Conservation (phyloP, 2,888 invertebrate genomes). For the Petrolisthes cinctipes region DNA sequence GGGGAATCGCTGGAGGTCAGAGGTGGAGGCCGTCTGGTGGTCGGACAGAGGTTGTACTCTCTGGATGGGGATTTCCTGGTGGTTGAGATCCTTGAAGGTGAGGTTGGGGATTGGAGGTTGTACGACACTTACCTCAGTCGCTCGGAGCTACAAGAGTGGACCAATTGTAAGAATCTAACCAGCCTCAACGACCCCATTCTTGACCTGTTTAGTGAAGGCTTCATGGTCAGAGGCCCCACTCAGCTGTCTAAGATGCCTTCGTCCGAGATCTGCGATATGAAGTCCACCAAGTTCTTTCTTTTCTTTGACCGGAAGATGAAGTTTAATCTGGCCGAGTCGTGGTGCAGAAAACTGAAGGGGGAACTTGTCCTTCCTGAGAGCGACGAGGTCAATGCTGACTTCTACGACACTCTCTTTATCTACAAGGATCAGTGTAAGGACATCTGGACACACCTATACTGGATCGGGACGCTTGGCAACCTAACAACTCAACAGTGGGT, state of each 20-base stretch:
- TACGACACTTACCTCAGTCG: slow-evolving; percentile 27
- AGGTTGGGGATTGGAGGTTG: slow-evolving; percentile 35
- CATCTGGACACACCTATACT: slow-evolving; percentile 42
- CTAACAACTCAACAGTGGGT: slow-evolving; percentile 23
- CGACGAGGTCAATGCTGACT: not conserved
- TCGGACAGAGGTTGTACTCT: slow-evolving; percentile 42
- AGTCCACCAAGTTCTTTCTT: not conserved
- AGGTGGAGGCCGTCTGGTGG: slow-evolving; percentile 35
- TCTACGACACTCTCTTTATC: not conserved
- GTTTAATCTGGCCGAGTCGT: not conserved
- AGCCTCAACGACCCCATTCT: not conserved
- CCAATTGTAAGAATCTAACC: not conserved
- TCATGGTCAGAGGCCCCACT: slow-evolving; percentile 9
- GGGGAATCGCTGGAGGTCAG: slow-evolving; percentile 3
- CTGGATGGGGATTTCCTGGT: slow-evolving; percentile 30
- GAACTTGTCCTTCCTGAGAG: slow-evolving; percentile 28
- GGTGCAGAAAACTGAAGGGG: slow-evolving; percentile 33
- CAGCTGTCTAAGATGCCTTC: not conserved
- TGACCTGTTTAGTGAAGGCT: slow-evolving; percentile 2
- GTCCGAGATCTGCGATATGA: slow-evolving; percentile 12
- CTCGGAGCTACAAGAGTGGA: not conserved
- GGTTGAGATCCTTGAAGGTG: slow-evolving; percentile 38
- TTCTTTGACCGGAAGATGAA: slow-evolving; percentile 29
- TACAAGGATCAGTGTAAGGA: slow-evolving; percentile 15
- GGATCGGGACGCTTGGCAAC: slow-evolving; percentile 32